phyloP scores from a whole-genome alignment of 2,888 invertebrate genomes.

The Coelinius sp. region DNA sequence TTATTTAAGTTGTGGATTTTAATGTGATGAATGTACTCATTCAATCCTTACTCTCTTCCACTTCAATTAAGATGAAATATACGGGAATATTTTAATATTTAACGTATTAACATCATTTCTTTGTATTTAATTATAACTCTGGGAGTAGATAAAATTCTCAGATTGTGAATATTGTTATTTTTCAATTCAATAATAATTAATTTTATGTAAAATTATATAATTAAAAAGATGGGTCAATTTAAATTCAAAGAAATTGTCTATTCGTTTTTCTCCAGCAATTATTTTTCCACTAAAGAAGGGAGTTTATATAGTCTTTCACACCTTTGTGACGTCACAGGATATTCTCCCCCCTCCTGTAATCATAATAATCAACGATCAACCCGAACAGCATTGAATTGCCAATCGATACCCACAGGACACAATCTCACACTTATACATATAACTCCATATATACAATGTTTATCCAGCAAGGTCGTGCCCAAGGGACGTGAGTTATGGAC shows the following conservation, averaged over 20 bases:
- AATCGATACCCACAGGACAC: conserved; percentile 11
- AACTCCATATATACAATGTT: not conserved
- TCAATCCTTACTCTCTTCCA: not conserved
- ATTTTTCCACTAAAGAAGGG: too few species aligned
- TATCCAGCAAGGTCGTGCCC: conserved; percentile 30
- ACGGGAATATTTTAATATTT: not conserved
- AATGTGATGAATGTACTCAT: not conserved
- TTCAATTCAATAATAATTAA: too few species aligned
- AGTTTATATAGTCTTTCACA: too few species aligned
- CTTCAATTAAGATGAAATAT: not conserved
- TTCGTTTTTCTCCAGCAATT: not conserved
- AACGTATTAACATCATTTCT: not conserved
- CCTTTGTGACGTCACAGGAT: not conserved
- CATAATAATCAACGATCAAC: conserved; percentile 7
- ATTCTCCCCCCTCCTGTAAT: not conserved
- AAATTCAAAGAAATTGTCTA: too few species aligned
- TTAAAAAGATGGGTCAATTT: too few species aligned
- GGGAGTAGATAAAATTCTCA: not conserved
- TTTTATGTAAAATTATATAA: too few species aligned
- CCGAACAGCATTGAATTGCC: not conserved
- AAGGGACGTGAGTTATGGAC: conserved; percentile 53
- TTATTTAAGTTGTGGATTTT: not conserved
- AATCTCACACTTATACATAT: conserved; percentile 17
- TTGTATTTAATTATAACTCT: too few species aligned
- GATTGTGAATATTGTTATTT: not conserved